phyloP scores from a whole-genome alignment of 1,140 invertebrate genomes.

The Drosophila sp. region DNA sequence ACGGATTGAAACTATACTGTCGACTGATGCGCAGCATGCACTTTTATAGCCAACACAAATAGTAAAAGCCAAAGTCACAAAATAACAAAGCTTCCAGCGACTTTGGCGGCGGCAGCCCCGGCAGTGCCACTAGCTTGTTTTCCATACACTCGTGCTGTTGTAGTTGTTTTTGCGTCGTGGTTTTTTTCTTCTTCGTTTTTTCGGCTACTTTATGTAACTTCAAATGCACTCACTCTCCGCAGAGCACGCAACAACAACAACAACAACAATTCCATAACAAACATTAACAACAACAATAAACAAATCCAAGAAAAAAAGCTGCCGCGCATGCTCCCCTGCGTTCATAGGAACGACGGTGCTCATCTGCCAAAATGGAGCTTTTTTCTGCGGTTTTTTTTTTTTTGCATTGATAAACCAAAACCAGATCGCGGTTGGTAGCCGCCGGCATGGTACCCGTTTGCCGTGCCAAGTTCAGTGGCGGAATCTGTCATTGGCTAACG shows the following conservation, averaged over 20 bases:
- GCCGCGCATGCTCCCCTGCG: slow-evolving; percentile 30
- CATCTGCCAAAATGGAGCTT: slow-evolving; percentile 46
- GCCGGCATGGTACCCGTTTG: background rate
- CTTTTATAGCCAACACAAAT: slow-evolving; percentile 68
- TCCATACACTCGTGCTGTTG: slow-evolving; percentile 9
- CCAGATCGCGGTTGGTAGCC: background rate
- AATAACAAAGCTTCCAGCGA: slow-evolving; percentile 57
- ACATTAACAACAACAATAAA: slow-evolving; percentile 25
- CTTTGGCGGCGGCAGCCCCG: slow-evolving; percentile 27
- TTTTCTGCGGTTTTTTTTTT: slow-evolving; percentile 30
- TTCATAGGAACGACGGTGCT: slow-evolving; percentile 21
- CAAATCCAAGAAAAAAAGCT: slow-evolving; percentile 16
- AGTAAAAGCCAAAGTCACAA: slow-evolving; percentile 35
- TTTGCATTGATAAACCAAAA: slow-evolving; percentile 56
- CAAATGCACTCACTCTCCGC: slow-evolving; percentile 75
- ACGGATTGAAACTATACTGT: slow-evolving; percentile 76
- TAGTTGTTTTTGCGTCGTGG: slow-evolving; percentile 4
- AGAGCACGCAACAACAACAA: slow-evolving; percentile 33
- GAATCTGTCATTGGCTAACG: slow-evolving; percentile 41
- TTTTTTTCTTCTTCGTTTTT: slow-evolving; percentile 18
- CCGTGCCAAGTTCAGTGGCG: slow-evolving; percentile 67
- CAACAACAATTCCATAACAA: slow-evolving; percentile 13
- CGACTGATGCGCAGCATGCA: slow-evolving; percentile 62
- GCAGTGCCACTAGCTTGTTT: slow-evolving; percentile 24
- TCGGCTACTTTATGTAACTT: slow-evolving; percentile 71